Evolutionary conservation across 35 echinoderm and acorn worm species (phyloP), one percentile per base, ranked within the genome.

Genomic region (Lytechinus pictus): DNA sequence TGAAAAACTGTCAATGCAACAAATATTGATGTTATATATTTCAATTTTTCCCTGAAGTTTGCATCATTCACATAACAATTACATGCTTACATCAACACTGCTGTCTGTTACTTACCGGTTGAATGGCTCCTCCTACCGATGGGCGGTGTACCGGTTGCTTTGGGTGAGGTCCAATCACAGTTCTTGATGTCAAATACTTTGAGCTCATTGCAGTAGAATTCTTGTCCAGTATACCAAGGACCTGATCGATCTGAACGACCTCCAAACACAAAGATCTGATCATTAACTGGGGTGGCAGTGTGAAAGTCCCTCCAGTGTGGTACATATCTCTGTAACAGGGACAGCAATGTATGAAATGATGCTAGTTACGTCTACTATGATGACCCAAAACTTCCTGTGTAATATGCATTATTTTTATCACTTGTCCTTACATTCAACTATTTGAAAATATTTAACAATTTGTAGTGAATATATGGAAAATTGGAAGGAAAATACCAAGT

Each of bases 271-370:
- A 96, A 95, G 96, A 99, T 97, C 71, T 96, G 95, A 58, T 96
- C 95, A 4, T 91, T 92, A 12, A 97, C 66, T 11, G 97, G 94
- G 3, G 96, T 96, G 9, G 98, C 98, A 61, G 98, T 97, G 72
- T 97, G 97, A 61, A 97, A 97, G 60, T 97, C 98, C 71, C 98
- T 95, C 98, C 98, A 99, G 52, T 99, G 96, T 28, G 98, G 97
- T 14, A 94, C 57, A 9, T 96, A 91, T 55, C 53, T 87, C 94
- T 54, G 4, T 9, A 13, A 54, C 9, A 44, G 88, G 52, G 10
- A 16, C 33, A 6, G 16, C 9, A 7, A 54, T 12, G 1, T 51
- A 90, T 52, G 52, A 90, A 21, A 90, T 3, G 11, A 90, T 21
- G 7, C 56, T 58, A 11, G 56, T 11, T 11, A 58, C 9, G 56